phyloP scores from a whole-genome alignment of 2,113 vertebrate genomes.

The Arenaria interpres region DNA sequence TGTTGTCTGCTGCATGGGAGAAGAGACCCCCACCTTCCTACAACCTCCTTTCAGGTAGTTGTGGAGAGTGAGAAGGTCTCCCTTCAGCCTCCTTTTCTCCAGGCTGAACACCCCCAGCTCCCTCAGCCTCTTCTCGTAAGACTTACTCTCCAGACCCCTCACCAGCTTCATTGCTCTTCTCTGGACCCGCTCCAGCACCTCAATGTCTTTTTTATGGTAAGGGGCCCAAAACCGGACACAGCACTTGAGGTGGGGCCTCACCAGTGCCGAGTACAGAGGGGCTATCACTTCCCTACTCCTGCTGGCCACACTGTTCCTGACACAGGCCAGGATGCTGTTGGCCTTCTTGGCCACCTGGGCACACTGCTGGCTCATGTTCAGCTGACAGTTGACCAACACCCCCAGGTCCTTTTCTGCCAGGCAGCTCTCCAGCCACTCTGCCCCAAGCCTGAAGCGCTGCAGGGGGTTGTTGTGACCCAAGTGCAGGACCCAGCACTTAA shows the following conservation, averaged over 20 bases:
- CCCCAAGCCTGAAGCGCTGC: fast-evolving
- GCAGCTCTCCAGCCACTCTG: not conserved
- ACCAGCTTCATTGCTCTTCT: fast-evolving
- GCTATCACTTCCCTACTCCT: fast-evolving
- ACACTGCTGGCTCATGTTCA: not conserved
- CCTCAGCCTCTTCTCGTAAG: fast-evolving
- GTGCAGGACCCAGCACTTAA: fast-evolving
- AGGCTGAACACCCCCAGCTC: fast-evolving
- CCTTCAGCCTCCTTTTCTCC: not conserved
- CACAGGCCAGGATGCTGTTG: not conserved
- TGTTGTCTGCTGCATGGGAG: fast-evolving
- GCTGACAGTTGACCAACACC: fast-evolving
- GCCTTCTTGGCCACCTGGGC: not conserved
- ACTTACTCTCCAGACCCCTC: fast-evolving
- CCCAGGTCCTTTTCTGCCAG: fast-evolving
- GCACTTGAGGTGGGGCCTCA: fast-evolving
- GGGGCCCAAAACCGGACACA: not conserved
- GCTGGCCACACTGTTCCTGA: fast-evolving
- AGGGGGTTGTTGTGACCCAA: not conserved
- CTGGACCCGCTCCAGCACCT: fast-evolving
- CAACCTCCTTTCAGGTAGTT: fast-evolving
- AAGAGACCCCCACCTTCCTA: fast-evolving
- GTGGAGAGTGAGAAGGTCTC: fast-evolving
- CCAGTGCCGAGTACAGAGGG: fast-evolving
- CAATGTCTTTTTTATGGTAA: fast-evolving